These are phyloP conservation scores for Automeris io DNA, from an alignment of 2,888 invertebrate genomes.

Conservation along the genomic window DNA sequence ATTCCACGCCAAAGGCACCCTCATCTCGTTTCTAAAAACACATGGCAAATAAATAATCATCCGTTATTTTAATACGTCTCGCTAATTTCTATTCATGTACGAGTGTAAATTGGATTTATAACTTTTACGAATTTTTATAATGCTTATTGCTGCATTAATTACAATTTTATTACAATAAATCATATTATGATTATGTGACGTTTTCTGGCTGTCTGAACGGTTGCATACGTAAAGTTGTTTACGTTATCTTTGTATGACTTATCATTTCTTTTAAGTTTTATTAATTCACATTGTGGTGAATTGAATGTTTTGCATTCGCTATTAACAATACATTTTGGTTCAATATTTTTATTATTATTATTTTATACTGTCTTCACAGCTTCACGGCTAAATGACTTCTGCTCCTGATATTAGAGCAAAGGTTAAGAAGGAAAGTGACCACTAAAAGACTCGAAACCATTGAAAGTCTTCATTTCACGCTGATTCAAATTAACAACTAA, in stretches of 20 bases:
- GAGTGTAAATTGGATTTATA: conserved; percentile 3
- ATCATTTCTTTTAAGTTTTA: conserved; percentile 4
- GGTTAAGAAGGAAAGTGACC: too few relatives aligned
- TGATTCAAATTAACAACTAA: too few relatives aligned
- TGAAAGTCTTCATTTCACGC: too few relatives aligned
- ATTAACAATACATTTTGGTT: too few relatives aligned
- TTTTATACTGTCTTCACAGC: too few relatives aligned
- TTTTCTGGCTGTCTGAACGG: background rate
- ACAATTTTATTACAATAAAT: conserved; percentile 4
- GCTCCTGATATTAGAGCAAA: too few relatives aligned
- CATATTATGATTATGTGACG: background rate
- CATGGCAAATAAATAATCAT: background rate
- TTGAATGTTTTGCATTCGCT: too few relatives aligned
- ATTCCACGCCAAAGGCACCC: conserved; percentile 58
- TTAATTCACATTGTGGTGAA: too few relatives aligned
- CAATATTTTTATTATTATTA: too few relatives aligned
- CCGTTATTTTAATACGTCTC: background rate
- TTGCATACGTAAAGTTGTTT: background rate
- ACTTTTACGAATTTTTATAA: conserved; percentile 4
- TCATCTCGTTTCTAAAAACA: conserved; percentile 26
- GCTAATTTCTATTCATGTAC: background rate
- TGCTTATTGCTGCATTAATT: too few relatives aligned
- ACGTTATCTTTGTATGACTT: background rate
- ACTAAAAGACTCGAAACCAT: too few relatives aligned
- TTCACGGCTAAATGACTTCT: too few relatives aligned